Evolutionary conservation across 1,140 invertebrate genomes (phyloP).

Genomic region (Drosophila cardini): DNA sequence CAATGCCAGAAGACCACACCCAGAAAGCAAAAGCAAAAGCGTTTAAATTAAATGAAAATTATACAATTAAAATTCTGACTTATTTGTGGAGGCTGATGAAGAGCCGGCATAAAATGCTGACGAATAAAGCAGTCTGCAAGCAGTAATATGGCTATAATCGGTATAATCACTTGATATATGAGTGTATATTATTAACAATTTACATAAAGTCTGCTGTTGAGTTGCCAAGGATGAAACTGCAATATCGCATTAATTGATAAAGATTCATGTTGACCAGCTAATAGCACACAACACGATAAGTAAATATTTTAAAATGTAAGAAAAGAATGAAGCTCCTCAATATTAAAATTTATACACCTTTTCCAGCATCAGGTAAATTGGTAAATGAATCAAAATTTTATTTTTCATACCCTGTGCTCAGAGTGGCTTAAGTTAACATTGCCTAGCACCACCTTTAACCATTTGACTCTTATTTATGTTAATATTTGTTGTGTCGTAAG

Average conservation of each 20-base stretch:
- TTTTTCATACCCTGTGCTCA: no score
- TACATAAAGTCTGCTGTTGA: not conserved
- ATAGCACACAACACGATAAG: no score
- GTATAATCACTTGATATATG: constrained; percentile 42
- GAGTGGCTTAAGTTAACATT: no score
- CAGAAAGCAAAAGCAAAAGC: constrained; percentile 19
- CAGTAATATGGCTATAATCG: constrained; percentile 32
- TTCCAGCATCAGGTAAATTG: no score
- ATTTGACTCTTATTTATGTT: no score
- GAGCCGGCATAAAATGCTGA: constrained; percentile 19
- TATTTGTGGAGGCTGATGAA: constrained; percentile 33
- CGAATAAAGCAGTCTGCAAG: constrained; percentile 28
- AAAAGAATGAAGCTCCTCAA: no score
- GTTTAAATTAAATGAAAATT: constrained; percentile 68
- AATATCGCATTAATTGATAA: not conserved
- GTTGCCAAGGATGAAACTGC: not conserved
- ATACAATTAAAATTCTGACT: constrained; percentile 68
- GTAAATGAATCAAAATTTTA: no score
- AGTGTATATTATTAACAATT: constrained; percentile 5
- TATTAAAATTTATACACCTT: no score
- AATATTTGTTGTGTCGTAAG: no score
- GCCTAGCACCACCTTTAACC: no score
- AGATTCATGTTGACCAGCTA: no score
- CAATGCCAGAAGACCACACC: constrained; percentile 13
- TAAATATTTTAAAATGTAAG: no score